A percentile compares a stretch with the other conserved stretches of the same genome.
These are phyloP conservation scores for Lemur catta DNA, from an alignment of 2,797 vertebrate species.

Conservation along the genomic window DNA sequence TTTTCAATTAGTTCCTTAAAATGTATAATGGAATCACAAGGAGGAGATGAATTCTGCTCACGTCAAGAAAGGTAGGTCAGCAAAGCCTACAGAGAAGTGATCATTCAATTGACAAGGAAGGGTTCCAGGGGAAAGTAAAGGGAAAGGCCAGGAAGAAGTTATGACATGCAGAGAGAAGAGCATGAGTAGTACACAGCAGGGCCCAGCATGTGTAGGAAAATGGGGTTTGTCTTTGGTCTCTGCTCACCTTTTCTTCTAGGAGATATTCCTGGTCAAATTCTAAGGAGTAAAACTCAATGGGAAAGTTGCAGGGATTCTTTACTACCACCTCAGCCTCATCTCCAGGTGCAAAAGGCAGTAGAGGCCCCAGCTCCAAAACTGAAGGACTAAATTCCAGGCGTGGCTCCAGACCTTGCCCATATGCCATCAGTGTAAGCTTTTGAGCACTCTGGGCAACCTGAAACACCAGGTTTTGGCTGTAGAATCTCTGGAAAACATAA, in stretches of 20 bases:
- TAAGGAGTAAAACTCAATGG: slow-evolving; percentile 93
- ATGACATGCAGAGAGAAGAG: neutral
- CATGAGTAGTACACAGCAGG: fast-evolving
- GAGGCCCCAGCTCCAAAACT: slow-evolving; percentile 86
- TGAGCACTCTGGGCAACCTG: slow-evolving; percentile 85
- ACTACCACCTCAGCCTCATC: slow-evolving; percentile 85
- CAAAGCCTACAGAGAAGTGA: neutral
- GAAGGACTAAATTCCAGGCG: slow-evolving; percentile 87
- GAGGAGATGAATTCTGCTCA: neutral
- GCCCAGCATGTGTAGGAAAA: neutral
- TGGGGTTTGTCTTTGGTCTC: neutral
- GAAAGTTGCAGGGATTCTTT: slow-evolving; percentile 91
- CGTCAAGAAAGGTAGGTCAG: neutral
- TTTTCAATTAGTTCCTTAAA: slow-evolving; percentile 12
- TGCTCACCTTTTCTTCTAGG: slow-evolving; percentile 90
- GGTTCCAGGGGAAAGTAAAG: neutral
- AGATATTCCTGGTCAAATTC: slow-evolving; percentile 92
- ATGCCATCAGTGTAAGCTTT: slow-evolving; percentile 81
- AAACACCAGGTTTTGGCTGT: slow-evolving; percentile 85
- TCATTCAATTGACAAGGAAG: neutral
- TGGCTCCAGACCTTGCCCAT: slow-evolving; percentile 89
- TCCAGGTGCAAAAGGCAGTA: slow-evolving; percentile 84
- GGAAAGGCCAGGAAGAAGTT: neutral
- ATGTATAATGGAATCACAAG: neutral
- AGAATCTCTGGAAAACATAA: slow-evolving; percentile 84